Evolutionary conservation across 2,888 invertebrate species (phyloP), one percentile per base, ranked within the genome.

Genomic region (Vesta saturnalis): DNA sequence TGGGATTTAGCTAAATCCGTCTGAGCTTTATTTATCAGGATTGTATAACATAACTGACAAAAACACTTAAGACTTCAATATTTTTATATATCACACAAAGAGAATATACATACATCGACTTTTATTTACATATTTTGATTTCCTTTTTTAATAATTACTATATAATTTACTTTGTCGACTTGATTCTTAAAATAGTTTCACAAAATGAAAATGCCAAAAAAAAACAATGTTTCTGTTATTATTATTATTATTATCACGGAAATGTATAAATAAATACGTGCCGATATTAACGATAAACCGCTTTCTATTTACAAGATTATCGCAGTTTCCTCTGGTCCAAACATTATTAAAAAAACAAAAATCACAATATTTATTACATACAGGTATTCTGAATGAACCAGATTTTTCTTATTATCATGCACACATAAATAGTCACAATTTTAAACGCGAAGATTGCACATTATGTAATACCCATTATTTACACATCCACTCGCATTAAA

Each of bases 11-110:
- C 47, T n/a, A 64, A 64, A 64, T 56, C 61, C 49, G 18, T 49
- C 39, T n/a, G 49, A 63, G 49, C 43, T 47, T 39, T 59, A 52
- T 57, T 43, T 49, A 14, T 49, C 4, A 21, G 35, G 43, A 49
- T 16, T 54, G 52, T 15, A 49, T 67, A 18, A 62, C 23, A 23
- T 19, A 54, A 39, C 46, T 22, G 12, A 59, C 70, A 76, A 71
- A 68, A 76, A 74, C 72, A 68, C 47, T 69, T 70, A 47, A 68
- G 58, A 35, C 39, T 58, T 19, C 35, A 58, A 58, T 83, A 83
- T 83, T 81, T 83, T 83, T 82, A 83, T 83, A 81, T 84, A 84
- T 84, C 84, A 84, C 84, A 84, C 84, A 82, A 83, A 84, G 83
- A 82, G 82, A 82, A 83, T 83, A 83, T 83, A 83, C 83, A 83